phyloP scores from a whole-genome alignment of 2,797 vertebrate species.

The Nyctalus aviator region DNA sequence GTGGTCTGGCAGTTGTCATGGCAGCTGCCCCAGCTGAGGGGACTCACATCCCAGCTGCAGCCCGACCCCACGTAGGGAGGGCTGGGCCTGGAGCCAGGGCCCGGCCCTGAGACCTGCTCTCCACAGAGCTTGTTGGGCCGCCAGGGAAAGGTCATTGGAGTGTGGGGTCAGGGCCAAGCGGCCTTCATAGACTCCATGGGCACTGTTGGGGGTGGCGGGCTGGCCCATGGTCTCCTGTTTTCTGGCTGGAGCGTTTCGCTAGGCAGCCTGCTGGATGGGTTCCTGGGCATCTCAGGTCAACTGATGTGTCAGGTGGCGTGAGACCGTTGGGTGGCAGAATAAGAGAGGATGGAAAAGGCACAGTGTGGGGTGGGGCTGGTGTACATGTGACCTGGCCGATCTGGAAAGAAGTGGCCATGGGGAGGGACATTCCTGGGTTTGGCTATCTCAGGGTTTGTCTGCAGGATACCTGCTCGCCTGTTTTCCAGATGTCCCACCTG shows the following conservation, averaged over 20 bases:
- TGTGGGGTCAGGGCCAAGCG: neutral
- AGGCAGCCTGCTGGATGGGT: neutral
- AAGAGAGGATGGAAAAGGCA: neutral
- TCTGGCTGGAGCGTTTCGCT: neutral
- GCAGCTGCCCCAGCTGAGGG: neutral
- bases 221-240: neutral
- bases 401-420: rapidly evolving
- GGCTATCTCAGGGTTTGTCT: neutral
- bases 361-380: neutral
- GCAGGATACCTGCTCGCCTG: neutral
- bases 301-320: neutral
- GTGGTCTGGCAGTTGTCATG: constrained; percentile 20
- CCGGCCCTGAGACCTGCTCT: neutral
- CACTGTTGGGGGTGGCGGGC: too few relatives aligned
- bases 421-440: neutral
- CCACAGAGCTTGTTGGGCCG: neutral
- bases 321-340: neutral
- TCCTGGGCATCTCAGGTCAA: neutral
- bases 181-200: neutral
- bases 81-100: neutral
- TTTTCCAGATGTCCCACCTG: neutral
- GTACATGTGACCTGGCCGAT: neutral
- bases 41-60: neutral
- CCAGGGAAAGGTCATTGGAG: neutral
- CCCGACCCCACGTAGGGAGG: neutral